A percentile compares a stretch with the other conserved stretches of the same genome.
Conservation (phyloP, 1,140 invertebrate species). For the Daktulosphaira vitifoliae region DNA sequence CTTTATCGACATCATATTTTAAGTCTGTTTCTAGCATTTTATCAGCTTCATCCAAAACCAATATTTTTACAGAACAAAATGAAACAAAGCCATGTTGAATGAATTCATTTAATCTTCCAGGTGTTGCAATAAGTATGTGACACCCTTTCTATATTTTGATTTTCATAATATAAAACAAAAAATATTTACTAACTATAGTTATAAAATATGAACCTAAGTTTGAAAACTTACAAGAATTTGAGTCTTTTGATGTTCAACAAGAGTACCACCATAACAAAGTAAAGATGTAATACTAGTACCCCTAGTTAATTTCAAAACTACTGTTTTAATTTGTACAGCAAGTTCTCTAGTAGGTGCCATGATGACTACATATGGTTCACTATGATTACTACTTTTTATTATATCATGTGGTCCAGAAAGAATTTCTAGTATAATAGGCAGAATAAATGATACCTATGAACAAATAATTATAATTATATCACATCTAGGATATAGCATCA, state of each 20-base stretch:
- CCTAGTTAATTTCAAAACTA: slow-evolving; percentile 75
- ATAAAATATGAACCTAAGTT: background rate
- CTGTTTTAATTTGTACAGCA: slow-evolving; percentile 73
- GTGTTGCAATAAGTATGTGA: slow-evolving; percentile 87
- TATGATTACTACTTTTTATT: background rate
- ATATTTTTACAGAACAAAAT: slow-evolving; percentile 62
- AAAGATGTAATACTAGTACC: slow-evolving; percentile 63
- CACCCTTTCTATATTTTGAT: slow-evolving; percentile 52
- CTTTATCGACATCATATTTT: slow-evolving; percentile 60
- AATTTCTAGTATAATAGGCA: slow-evolving; percentile 73
- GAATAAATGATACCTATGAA: slow-evolving; percentile 67
- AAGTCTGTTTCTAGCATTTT: slow-evolving; percentile 95
- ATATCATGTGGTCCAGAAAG: slow-evolving; percentile 12
- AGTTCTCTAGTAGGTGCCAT: slow-evolving; percentile 81
- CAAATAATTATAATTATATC: no score
- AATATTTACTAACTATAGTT: background rate
- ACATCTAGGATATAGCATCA: no score
- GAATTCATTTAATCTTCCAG: slow-evolving; percentile 83
- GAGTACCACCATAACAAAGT: slow-evolving; percentile 78
- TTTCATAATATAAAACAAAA: background rate
- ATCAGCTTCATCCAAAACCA: slow-evolving; percentile 93
- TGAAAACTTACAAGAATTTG: slow-evolving; percentile 20
- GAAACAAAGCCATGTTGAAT: slow-evolving; percentile 62
- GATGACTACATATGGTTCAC: slow-evolving; percentile 33
- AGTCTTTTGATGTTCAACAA: slow-evolving; percentile 40